Evolutionary conservation across 2,113 vertebrate genomes (phyloP), one percentile per base, ranked within the genome.

Genomic region (Lycaon pictus): DNA sequence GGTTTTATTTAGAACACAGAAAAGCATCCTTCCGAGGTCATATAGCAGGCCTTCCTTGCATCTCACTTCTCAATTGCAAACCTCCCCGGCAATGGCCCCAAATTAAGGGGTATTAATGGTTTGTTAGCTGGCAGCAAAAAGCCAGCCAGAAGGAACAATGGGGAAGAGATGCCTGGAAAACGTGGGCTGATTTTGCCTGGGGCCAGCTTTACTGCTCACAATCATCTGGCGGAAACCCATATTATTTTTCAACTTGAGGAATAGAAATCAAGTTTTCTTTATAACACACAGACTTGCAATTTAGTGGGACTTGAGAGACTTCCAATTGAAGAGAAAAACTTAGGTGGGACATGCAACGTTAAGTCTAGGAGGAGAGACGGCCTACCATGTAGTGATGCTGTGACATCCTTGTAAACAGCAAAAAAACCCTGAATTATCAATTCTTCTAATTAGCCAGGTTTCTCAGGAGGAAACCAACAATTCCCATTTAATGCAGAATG

Each of bases 381-480:
- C 25, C 7, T 2, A 16, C 9, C 22, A 1, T 0, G 7, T 19
- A 23, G 37, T n/a, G 10, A 19, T 43, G 10, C 8, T 56, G 11
- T 9, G 32, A 72, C 4, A 43, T 7, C 4, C 12, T 72, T 12
- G 51, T 37, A 8, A 37, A 9, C 4, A 20, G 43, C 25, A 12
- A 22, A 83, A n/a, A 15, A 2, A 37, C 37, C 3, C 19, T 7
- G 43, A 43, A 20, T 81, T 25, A 62, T 20, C 13, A 48, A 7
- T 16, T 9, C 9, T 27, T 82, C 77, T 89, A 71, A 56, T 4
- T 51, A 29, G 53, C 22, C 10, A 9, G 23, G 35, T 58, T 81
- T 37, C 43, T 51, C n/a, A 37, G 67, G 81, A 77, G 32, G 13
- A 25, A 67, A 35, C 43, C 51, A 81, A n/a, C 16, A 51, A 43